Conservation (phyloP, 92 coral and sea anemone species). For the Desmophyllum pertusum region DNA sequence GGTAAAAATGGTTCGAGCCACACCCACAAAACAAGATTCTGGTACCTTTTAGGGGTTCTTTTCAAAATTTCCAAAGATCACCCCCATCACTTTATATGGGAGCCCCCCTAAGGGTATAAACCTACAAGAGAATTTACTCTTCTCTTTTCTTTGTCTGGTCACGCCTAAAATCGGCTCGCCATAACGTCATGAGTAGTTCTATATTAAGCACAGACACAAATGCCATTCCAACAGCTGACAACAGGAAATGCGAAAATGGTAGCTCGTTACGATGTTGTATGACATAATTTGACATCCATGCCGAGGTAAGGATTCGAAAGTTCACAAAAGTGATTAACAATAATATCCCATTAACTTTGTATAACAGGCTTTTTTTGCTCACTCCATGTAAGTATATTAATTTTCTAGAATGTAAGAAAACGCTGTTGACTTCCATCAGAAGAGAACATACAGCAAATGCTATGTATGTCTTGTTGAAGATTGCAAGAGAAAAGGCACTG, state of each 20-base stretch:
- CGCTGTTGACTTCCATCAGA: constrained; percentile 87
- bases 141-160: constrained; percentile 27
- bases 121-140: neutral
- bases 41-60: too few relatives aligned
- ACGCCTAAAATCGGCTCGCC: constrained; percentile 77
- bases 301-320: constrained; percentile 79
- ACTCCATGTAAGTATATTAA: constrained; percentile 57
- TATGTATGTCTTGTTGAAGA: constrained; percentile 57
- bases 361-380: constrained; percentile 54
- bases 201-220: constrained; percentile 60
- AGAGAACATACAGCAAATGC: constrained; percentile 76
- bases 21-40: too few relatives aligned
- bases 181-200: constrained; percentile 59
- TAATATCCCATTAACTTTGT: constrained; percentile 67
- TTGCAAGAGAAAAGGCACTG: constrained; percentile 66
- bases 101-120: too few relatives aligned
- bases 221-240: constrained; percentile 67
- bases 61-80: too few relatives aligned
- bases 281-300: constrained; percentile 77
- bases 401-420: constrained; percentile 27
- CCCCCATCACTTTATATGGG: too few relatives aligned
- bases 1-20: too few relatives aligned
- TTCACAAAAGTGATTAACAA: constrained; percentile 71
- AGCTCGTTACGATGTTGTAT: constrained; percentile 61
- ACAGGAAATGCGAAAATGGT: constrained; percentile 56